Evolutionary conservation across 2,797 vertebrate genomes (phyloP).

Genomic region (Phrynocephalus guinanensis): DNA sequence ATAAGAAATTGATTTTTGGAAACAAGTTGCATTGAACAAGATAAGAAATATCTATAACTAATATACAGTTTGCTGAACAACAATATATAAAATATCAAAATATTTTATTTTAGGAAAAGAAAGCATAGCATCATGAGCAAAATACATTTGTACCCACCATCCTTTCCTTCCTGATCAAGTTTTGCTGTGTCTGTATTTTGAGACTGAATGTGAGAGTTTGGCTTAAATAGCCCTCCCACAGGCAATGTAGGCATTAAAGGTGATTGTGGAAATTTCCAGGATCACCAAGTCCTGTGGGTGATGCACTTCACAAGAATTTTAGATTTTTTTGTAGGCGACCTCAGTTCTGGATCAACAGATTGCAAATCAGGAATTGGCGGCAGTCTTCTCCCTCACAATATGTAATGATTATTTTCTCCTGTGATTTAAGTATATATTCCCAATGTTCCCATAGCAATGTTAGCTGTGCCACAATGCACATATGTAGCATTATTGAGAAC

Average conservation of each 20-base stretch:
- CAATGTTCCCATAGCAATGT: constrained; percentile 72
- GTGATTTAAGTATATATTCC: constrained; percentile 45
- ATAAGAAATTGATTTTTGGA: not conserved
- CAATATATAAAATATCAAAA: constrained; percentile 46
- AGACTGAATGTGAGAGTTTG: not conserved
- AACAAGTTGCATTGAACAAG: constrained; percentile 46
- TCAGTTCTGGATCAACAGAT: constrained; percentile 52
- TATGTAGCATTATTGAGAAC: constrained; percentile 52
- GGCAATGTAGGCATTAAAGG: not conserved
- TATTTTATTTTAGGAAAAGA: constrained; percentile 20
- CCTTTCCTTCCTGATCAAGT: not conserved
- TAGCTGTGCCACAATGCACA: constrained; percentile 47
- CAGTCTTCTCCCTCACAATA: constrained; percentile 54
- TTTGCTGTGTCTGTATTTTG: not conserved
- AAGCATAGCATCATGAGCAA: not conserved
- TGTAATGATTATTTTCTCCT: constrained; percentile 62
- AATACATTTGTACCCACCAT: not conserved
- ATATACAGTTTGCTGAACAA: constrained; percentile 42
- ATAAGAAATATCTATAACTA: constrained; percentile 36
- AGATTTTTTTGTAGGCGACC: constrained; percentile 30
- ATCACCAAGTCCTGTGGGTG: not conserved
- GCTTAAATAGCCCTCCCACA: constrained; percentile 17
- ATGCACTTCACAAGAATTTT: constrained; percentile 5
- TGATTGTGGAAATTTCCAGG: not conserved
- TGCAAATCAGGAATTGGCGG: constrained; percentile 51